phyloP scores from a whole-genome alignment of 2,888 invertebrate species.

The Volucella bombylans region DNA sequence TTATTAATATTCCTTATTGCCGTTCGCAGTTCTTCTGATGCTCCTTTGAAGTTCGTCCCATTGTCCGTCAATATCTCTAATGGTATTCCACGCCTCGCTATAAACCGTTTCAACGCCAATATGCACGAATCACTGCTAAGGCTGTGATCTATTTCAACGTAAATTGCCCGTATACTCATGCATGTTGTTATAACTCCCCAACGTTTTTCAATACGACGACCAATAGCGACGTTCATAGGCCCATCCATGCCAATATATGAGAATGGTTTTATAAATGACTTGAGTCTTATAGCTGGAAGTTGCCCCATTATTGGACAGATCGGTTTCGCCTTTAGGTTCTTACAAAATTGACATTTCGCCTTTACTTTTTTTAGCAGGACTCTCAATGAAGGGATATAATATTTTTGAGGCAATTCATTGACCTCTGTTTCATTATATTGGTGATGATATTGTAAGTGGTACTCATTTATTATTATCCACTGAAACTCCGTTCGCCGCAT shows the following conservation, averaged over 20 bases:
- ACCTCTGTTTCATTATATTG: too few relatives aligned
- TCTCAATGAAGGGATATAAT: too few relatives aligned
- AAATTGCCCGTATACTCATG: neutral
- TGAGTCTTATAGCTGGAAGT: neutral
- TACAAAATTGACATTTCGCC: too few relatives aligned
- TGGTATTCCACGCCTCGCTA: neutral
- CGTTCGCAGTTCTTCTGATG: neutral
- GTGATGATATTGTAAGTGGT: too few relatives aligned
- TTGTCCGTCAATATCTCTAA: neutral
- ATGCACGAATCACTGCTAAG: neutral
- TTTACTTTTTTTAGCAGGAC: too few relatives aligned
- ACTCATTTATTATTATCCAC: too few relatives aligned
- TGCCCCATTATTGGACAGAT: too few relatives aligned
- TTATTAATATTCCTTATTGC: too few relatives aligned
- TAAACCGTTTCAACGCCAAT: neutral
- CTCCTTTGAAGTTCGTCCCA: neutral
- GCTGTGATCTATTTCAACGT: neutral
- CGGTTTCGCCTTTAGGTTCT: too few relatives aligned
- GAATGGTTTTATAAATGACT: slow-evolving; percentile 1
- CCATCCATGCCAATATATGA: neutral
- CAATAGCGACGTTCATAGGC: too few relatives aligned
- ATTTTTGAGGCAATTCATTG: too few relatives aligned
- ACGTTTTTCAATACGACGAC: neutral
- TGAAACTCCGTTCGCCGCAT: neutral
- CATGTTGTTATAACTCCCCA: neutral